Evolutionary conservation across 2,113 vertebrate genomes (phyloP).

Genomic region (Malurus alboscapulatus): DNA sequence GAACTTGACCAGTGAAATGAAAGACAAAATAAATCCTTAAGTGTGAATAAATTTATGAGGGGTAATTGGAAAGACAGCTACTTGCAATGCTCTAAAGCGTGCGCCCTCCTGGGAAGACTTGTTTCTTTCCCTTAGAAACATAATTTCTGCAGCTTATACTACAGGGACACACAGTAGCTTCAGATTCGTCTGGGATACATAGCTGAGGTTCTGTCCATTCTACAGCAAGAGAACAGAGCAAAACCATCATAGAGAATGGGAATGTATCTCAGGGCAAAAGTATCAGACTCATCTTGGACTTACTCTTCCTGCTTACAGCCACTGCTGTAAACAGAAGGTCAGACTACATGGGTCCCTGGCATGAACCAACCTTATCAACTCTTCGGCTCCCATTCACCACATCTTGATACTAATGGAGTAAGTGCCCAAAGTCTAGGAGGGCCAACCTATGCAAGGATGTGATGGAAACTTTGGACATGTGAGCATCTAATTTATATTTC

Average conservation of each 20-base stretch:
- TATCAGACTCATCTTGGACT: background rate
- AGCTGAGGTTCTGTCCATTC: background rate
- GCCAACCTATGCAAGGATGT: background rate
- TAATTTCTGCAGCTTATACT: background rate
- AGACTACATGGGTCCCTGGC: background rate
- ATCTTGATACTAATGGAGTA: background rate
- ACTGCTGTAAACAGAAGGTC: background rate
- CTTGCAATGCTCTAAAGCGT: background rate
- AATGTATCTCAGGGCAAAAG: background rate
- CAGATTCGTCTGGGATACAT: background rate
- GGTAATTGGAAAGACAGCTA: background rate
- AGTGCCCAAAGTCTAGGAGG: background rate
- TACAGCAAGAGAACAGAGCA: background rate
- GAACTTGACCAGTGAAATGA: background rate
- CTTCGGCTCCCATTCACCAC: background rate
- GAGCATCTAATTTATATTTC: background rate
- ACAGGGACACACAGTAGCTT: background rate
- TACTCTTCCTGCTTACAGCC: background rate
- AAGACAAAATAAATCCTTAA: conserved; percentile 23
- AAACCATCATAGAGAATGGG: background rate
- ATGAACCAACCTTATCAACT: background rate
- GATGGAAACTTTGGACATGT: background rate
- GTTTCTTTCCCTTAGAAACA: background rate
- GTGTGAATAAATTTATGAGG: background rate
- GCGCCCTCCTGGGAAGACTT: background rate